Conservation (phyloP, 2,888 invertebrate genomes). For the Dolichomitus sp. region DNA sequence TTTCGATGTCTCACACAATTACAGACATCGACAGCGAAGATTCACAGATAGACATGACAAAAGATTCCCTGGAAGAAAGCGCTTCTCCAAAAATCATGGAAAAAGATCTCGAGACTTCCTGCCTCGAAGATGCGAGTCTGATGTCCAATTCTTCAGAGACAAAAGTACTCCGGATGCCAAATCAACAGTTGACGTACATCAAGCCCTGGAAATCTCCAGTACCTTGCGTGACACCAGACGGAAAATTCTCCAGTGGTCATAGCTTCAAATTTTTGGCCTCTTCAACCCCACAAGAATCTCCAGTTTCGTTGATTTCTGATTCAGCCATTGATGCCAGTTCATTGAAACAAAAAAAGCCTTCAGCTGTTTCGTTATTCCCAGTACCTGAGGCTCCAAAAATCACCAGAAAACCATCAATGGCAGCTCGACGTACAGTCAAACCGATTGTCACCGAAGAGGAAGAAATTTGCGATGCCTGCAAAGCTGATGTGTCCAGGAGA, state of each 20-base stretch:
- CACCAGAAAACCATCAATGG: not conserved
- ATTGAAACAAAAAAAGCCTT: slow-evolving; percentile 5
- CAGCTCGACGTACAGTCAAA: not conserved
- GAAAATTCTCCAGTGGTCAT: slow-evolving; percentile 1
- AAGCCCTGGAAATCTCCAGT: slow-evolving; percentile 37
- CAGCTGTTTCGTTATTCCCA: not conserved
- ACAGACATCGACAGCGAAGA: slow-evolving; percentile 55
- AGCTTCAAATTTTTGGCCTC: slow-evolving; percentile 34
- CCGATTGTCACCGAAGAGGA: not conserved
- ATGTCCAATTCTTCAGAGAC: not conserved
- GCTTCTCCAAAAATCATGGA: not conserved
- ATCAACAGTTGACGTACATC: slow-evolving; percentile 26
- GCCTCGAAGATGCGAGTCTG: not conserved
- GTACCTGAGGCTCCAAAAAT: not conserved
- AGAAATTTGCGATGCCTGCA: slow-evolving; percentile 48
- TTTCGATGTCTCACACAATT: slow-evolving; percentile 6
- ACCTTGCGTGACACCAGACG: slow-evolving; percentile 1
- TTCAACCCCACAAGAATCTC: slow-evolving; percentile 52
- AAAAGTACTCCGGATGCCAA: not conserved
- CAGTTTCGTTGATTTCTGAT: slow-evolving; percentile 12
- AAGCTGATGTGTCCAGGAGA: not conserved
- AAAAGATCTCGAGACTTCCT: not conserved
- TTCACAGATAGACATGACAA: not conserved
- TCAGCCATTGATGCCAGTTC: not conserved
- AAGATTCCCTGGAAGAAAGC: slow-evolving; percentile 32